A percentile compares a stretch with the other conserved stretches of the same genome.
phyloP scores from a whole-genome alignment of 2,113 vertebrate species.

The Setophaga coronata region DNA sequence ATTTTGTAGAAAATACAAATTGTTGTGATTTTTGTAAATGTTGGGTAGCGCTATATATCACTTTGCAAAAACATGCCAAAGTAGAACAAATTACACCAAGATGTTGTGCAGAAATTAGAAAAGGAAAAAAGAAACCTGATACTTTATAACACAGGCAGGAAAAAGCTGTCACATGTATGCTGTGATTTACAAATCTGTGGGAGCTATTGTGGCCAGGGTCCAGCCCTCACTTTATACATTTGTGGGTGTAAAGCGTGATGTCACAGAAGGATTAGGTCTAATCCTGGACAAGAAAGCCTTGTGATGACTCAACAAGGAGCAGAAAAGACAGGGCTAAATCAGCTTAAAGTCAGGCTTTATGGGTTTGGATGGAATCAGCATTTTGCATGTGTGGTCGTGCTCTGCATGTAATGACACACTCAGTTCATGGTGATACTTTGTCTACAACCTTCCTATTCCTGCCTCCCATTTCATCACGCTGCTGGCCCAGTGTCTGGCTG shows the following conservation, averaged over 20 bases:
- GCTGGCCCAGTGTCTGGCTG: not conserved
- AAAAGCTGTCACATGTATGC: not conserved
- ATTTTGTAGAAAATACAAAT: not conserved
- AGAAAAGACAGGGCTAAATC: conserved; percentile 51
- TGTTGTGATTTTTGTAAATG: not conserved
- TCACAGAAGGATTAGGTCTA: conserved; percentile 66
- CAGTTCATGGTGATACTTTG: not conserved
- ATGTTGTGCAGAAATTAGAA: not conserved
- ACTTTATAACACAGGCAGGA: not conserved
- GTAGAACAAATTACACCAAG: not conserved
- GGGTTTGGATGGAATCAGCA: conserved; percentile 53
- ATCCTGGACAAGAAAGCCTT: conserved; percentile 53
- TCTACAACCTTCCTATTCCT: not conserved
- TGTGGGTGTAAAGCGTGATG: conserved; percentile 43
- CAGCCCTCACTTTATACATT: conserved; percentile 44
- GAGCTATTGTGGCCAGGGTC: not conserved
- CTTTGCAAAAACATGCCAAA: not conserved
- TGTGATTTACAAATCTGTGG: not conserved
- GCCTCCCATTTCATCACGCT: not conserved
- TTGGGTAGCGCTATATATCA: not conserved
- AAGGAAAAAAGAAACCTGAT: not conserved
- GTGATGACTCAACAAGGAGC: conserved; percentile 60
- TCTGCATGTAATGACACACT: not conserved
- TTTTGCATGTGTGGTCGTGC: not conserved
- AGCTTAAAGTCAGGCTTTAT: conserved; percentile 41